Evolutionary conservation across 2,113 vertebrate species (phyloP).

Genomic region (Polyodon spathula): DNA sequence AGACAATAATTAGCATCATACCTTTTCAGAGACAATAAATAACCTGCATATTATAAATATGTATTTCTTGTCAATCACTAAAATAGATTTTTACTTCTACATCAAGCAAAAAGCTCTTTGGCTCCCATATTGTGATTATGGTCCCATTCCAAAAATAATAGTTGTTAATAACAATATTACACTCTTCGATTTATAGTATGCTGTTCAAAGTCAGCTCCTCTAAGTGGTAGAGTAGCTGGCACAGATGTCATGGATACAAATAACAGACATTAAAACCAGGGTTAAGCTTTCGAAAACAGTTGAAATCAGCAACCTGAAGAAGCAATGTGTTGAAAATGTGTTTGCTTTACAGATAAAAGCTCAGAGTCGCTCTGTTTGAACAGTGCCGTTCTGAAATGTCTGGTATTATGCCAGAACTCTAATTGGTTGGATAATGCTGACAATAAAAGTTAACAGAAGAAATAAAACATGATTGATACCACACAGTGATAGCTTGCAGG

Average conservation of each 20-base stretch:
- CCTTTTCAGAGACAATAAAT: too few relatives aligned
- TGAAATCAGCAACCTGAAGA: neutral
- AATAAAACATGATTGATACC: neutral
- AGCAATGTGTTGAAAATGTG: constrained; percentile 7
- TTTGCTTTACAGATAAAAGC: constrained; percentile 4
- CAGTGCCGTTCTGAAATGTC: neutral
- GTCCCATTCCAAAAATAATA: too few relatives aligned
- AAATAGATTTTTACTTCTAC: too few relatives aligned
- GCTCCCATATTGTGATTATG: too few relatives aligned
- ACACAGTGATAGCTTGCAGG: constrained; percentile 18
- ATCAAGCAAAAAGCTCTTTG: too few relatives aligned
- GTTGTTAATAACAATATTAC: neutral
- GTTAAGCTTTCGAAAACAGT: neutral
- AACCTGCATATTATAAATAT: too few relatives aligned
- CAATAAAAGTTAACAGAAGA: neutral
- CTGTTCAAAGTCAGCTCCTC: neutral
- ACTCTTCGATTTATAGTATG: too few relatives aligned
- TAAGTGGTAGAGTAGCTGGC: neutral
- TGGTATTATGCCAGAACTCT: constrained; percentile 1
- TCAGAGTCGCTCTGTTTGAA: neutral
- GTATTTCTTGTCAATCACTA: too few relatives aligned
- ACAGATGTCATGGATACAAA: neutral
- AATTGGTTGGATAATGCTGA: neutral
- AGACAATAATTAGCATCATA: too few relatives aligned
- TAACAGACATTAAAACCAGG: neutral